These are phyloP conservation scores for Eleutherodactylus coqui DNA, from an alignment of 2,797 vertebrate genomes.

Conservation along the genomic window DNA sequence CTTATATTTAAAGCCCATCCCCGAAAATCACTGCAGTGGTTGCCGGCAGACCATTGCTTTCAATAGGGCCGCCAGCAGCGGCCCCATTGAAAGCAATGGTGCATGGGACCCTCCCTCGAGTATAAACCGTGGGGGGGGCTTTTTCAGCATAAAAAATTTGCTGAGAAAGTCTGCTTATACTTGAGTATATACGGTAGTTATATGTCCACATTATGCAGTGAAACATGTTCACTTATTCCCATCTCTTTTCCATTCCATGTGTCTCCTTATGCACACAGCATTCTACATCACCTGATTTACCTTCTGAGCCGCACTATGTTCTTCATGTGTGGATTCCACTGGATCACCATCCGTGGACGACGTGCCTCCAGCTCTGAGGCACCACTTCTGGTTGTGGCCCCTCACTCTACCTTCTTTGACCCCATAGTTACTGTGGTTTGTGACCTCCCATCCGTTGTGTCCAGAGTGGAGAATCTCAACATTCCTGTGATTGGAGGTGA, in stretches of 20 bases:
- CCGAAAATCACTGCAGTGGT: no score
- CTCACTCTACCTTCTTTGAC: conserved; percentile 89
- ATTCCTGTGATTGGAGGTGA: conserved; percentile 90
- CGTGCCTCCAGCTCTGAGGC: conserved; percentile 81
- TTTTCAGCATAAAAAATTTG: no score
- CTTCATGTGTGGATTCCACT: conserved; percentile 78
- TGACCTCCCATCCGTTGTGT: conserved; percentile 85
- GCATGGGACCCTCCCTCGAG: no score
- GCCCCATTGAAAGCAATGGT: no score
- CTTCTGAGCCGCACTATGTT: conserved; percentile 81
- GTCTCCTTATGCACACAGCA: conserved; percentile 68
- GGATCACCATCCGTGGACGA: conserved; percentile 84
- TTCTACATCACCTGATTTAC: conserved; percentile 75
- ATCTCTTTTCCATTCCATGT: conserved; percentile 34
- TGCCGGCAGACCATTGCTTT: no score
- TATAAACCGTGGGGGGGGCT: no score
- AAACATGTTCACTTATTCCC: conserved; percentile 29
- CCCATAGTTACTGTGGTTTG: conserved; percentile 80
- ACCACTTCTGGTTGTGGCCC: conserved; percentile 85
- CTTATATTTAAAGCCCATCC: no score
- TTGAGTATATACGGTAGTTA: no score
- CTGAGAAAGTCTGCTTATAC: no score
- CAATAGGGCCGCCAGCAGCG: no score
- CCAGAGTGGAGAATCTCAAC: conserved; percentile 84
- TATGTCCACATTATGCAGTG: neutral